phyloP scores from a whole-genome alignment of 2,113 vertebrate genomes.

The Girardinichthys multiradiatus region DNA sequence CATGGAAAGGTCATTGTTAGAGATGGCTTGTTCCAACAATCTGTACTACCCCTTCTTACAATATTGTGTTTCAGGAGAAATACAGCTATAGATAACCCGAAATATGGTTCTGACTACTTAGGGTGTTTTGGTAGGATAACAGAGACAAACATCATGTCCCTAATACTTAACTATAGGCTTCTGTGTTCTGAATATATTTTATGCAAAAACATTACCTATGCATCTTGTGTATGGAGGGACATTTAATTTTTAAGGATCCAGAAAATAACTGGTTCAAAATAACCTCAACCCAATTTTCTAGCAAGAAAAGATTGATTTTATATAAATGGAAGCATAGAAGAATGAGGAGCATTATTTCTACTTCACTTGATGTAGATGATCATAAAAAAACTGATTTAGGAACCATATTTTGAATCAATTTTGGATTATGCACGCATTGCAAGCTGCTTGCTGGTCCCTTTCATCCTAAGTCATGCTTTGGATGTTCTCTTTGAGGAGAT shows the following conservation, averaged over 20 bases:
- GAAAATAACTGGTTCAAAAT: neutral
- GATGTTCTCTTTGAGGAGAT: conserved; percentile 39
- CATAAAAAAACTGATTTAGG: conserved; percentile 12
- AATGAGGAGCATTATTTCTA: neutral
- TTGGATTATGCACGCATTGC: conserved; percentile 35
- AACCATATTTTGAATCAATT: conserved; percentile 6
- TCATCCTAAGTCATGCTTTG: conserved; percentile 55
- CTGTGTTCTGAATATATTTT: no score
- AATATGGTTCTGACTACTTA: no score
- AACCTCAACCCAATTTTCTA: neutral
- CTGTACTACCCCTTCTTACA: no score
- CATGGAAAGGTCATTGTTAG: no score
- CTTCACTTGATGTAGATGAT: conserved; percentile 14
- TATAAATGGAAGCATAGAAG: neutral
- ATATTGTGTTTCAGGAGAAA: no score
- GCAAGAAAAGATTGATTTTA: neutral
- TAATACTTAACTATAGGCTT: no score
- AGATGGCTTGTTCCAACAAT: no score
- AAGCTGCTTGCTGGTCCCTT: conserved; percentile 18
- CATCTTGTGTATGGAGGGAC: no score
- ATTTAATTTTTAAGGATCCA: neutral
- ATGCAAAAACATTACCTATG: no score
- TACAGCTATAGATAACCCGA: no score
- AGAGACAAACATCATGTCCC: no score
- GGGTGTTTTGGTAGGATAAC: no score